Evolutionary conservation across 2,888 invertebrate species (phyloP).

Genomic region (Dysmachus trigonus): DNA sequence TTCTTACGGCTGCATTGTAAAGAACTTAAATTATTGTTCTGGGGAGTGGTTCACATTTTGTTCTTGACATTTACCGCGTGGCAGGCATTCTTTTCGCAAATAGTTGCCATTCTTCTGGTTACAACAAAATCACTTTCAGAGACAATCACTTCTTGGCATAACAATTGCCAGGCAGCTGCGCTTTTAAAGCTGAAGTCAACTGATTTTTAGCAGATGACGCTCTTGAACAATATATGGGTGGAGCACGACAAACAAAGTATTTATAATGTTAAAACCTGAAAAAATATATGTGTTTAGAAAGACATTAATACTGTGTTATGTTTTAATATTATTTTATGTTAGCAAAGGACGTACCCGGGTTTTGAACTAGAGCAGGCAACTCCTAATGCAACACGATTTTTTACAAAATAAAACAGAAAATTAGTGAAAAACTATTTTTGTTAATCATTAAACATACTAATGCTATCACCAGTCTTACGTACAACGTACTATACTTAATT

Average conservation of each 20-base stretch:
- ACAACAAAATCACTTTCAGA: not conserved
- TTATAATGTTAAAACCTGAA: not conserved
- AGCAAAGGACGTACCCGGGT: too few relatives aligned
- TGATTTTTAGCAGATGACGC: not conserved
- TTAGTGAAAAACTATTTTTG: too few relatives aligned
- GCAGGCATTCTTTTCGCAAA: not conserved
- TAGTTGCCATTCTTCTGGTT: not conserved
- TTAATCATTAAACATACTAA: too few relatives aligned
- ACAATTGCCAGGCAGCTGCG: not conserved
- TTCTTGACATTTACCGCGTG: not conserved
- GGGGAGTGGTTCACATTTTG: not conserved
- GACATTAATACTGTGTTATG: not conserved
- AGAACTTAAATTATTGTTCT: not conserved
- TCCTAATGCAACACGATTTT: too few relatives aligned
- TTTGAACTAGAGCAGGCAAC: too few relatives aligned
- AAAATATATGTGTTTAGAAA: not conserved
- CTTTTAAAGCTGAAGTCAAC: not conserved
- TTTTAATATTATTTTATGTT: too few relatives aligned
- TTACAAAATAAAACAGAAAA: too few relatives aligned
- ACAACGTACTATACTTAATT: too few relatives aligned
- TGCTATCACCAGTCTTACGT: too few relatives aligned
- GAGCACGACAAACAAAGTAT: not conserved
- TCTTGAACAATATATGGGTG: not conserved
- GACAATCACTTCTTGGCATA: not conserved
- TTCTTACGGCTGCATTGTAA: not conserved